These are phyloP conservation scores for Acinonyx jubatus DNA, from an alignment of 2,113 vertebrate species.

Conservation along the genomic window DNA sequence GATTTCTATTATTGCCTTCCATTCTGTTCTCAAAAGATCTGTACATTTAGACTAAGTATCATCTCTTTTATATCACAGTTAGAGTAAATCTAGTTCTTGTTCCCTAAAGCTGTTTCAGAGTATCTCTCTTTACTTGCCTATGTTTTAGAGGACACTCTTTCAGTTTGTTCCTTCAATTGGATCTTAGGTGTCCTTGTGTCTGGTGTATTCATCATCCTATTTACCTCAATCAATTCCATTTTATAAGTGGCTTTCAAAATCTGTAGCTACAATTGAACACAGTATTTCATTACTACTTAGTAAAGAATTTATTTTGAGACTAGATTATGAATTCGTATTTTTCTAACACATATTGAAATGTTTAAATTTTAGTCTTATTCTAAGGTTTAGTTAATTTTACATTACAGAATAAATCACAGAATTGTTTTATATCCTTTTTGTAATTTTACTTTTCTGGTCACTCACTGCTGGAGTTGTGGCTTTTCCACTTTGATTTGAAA, in stretches of 20 bases:
- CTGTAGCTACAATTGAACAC: neutral
- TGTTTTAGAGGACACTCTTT: neutral
- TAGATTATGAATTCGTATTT: neutral
- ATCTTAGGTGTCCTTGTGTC: neutral
- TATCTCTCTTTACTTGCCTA: neutral
- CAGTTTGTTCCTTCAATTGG: neutral
- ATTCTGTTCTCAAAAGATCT: neutral
- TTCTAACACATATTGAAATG: neutral
- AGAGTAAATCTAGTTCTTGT: neutral
- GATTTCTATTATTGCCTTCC: neutral
- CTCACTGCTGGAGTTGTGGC: neutral
- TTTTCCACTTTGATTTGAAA: neutral
- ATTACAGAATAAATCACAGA: neutral
- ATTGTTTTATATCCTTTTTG: neutral
- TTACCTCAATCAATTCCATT: neutral
- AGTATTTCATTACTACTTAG: neutral
- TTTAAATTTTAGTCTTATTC: neutral
- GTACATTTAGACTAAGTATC: neutral
- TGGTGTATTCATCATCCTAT: neutral
- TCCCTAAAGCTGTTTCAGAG: neutral
- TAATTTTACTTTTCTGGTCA: slow-evolving; percentile 40
- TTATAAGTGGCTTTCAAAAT: slow-evolving; percentile 1
- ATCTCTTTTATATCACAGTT: neutral
- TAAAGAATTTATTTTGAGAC: neutral
- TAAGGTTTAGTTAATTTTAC: slow-evolving; percentile 30